Evolutionary conservation across 2,888 invertebrate species (phyloP), one percentile per base, ranked within the genome.

Genomic region (Sphecodes monilicornis): DNA sequence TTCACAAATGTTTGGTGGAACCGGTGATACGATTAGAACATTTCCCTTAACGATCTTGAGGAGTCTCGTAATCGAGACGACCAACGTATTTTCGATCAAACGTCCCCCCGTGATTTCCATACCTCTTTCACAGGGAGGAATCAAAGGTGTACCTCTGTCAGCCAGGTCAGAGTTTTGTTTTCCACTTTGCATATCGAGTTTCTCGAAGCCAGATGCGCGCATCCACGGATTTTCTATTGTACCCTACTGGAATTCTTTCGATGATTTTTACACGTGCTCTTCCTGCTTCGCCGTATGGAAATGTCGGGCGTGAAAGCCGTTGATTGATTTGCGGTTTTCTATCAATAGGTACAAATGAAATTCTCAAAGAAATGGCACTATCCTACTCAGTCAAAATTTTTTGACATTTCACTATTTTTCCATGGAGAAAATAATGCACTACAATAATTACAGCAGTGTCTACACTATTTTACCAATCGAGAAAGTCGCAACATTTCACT

Each of bases 181-280:
- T 81, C 76, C 75, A 82, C 83, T 88, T 88, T 88, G 84, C 88
- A 85, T 88, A 88, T 88, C 88, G 81, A 81, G 75, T 88, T 88
- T 84, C 88, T 79, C 78, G 60, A 73, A 72, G 80, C 77, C 86
- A 86, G 88, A 88, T 84, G 88, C 68, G 68, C 68, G 74, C 26
- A 69, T 74, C 70, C 82, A 80, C 82, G 41, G 86, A 86, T 78
- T 80, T 80, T 64, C 73, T 70, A 78, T 77, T 77, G 82, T 77
- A 50, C n/a, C 13, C 77, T 39, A 11, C 46, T 32, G 64, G 71
- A 76, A 78, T 72, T 66, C 75, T 22, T 13, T 10, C 22, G 68
- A 32, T 71, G 64, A 75, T 79, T 29, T 54, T 39, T 43, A 29
- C 22, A 75, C 39, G 66, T 5, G 66, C 66, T 36, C 39, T 66